Evolutionary conservation across 2,888 invertebrate genomes (phyloP), one percentile per base, ranked within the genome.

Genomic region (Arrhopalites spinosus): DNA sequence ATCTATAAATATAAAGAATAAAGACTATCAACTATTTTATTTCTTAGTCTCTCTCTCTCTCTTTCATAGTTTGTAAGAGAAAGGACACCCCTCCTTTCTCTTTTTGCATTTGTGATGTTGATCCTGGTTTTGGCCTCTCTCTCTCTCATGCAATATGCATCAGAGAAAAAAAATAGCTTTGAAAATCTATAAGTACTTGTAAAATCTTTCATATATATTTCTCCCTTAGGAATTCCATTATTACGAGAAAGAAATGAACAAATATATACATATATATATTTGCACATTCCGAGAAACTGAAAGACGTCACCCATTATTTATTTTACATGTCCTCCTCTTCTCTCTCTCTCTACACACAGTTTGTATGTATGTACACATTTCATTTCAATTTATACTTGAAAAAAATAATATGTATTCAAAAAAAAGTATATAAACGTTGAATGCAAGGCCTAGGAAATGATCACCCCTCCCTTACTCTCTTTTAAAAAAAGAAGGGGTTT

Each of bases 251-350:
- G 47, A 68, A 50, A 68, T 25, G 68, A 68, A 68, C 50, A 67
- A 67, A 30, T 11, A 36, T 66, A 36, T 66, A 29, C 17, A 29
- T n/a, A 67, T 43, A 27, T 8, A 27, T 11, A 61, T 61, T 56
- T 30, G 64, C 36, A 30, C 64, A 67, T 67, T 67, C 67, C 23
- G 11, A 67, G 23, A 67, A 43, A 36, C 15, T 67, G 67, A 67
- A 67, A 67, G 67, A 67, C 67, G 67, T 67, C 67, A 67, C 43
- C n/a, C 67, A 45, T 67, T 61, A 67, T 67, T 67, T 67, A 67
- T 67, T 67, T 45, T 36, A 45, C 43, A 67, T 23, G 43, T 67
- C 30, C n/a, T 27, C 30, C n/a, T 1, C 30, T 7, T 29, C 30
- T 30, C 17, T 11, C 30, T 2, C 30, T 64, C 8, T 36, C 36